A percentile compares a stretch with the other conserved stretches of the same genome.
Evolutionary conservation across 2,888 invertebrate genomes (phyloP).

Genomic region (Ochropleura leucogaster): DNA sequence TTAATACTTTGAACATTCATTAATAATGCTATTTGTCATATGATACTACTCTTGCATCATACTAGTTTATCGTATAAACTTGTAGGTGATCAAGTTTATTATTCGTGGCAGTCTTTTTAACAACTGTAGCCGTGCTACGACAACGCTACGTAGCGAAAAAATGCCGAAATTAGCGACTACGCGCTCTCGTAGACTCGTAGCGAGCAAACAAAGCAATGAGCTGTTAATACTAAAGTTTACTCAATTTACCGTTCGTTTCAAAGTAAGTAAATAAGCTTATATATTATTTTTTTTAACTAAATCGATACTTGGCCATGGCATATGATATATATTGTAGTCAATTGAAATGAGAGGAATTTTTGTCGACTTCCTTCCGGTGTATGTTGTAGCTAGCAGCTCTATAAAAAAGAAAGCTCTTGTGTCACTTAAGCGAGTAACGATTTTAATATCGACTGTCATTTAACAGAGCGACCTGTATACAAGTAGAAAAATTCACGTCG

Average conservation of each 20-base stretch:
- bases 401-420: slow-evolving; percentile 55
- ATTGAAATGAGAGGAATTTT: slow-evolving; percentile 18
- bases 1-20: not conserved
- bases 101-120: not conserved
- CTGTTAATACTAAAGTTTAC: not conserved
- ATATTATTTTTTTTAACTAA: not conserved
- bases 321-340: slow-evolving; percentile 14
- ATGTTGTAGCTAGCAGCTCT: slow-evolving; percentile 13
- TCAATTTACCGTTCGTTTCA: not conserved
- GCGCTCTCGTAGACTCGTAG: slow-evolving; percentile 37
- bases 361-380: slow-evolving; percentile 33
- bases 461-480: slow-evolving; percentile 59
- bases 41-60: slow-evolving; percentile 11
- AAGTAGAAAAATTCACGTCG: slow-evolving; percentile 20
- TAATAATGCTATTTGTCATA: not conserved
- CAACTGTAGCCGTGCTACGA: slow-evolving; percentile 24
- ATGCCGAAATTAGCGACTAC: slow-evolving; percentile 21
- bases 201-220: slow-evolving; percentile 17
- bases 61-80: not conserved
- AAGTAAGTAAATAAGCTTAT: slow-evolving; percentile 11
- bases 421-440: slow-evolving; percentile 54
- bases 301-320: slow-evolving; percentile 9
- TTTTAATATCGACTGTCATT: slow-evolving; percentile 55
- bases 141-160: slow-evolving; percentile 26
- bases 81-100: slow-evolving; percentile 3